Conservation (phyloP, 2,113 vertebrate species). For the western clawed frog (Xenopus tropicalis) region DNA sequence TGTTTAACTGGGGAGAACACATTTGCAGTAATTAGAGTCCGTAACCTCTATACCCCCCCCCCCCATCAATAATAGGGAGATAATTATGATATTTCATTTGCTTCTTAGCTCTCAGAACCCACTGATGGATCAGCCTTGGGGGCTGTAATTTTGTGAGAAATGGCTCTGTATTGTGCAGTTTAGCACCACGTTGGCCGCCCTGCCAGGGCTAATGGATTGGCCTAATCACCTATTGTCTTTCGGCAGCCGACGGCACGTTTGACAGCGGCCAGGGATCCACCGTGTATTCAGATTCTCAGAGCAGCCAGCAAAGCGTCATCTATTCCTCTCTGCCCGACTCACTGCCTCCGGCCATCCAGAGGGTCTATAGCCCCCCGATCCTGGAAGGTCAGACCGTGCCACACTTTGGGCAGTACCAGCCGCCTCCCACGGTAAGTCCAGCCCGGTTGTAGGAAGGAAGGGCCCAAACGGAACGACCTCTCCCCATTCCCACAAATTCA, state of each 20-base stretch:
- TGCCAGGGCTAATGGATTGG: background rate
- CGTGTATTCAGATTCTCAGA: slow-evolving; percentile 75
- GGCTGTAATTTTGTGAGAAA: background rate
- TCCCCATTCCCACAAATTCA: background rate
- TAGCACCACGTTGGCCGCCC: too few relatives aligned
- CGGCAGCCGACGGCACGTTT: slow-evolving; percentile 79
- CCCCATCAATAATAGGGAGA: too few relatives aligned
- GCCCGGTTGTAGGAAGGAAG: background rate
- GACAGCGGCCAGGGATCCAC: slow-evolving; percentile 80
- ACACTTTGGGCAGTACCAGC: slow-evolving; percentile 70
- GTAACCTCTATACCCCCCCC: too few relatives aligned
- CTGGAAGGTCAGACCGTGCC: slow-evolving; percentile 63
- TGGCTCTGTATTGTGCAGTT: too few relatives aligned
- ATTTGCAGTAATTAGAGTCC: too few relatives aligned
- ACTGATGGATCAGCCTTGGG: too few relatives aligned
- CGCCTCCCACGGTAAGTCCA: slow-evolving; percentile 73
- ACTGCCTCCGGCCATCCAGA: slow-evolving; percentile 59
- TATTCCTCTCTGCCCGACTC: slow-evolving; percentile 76
- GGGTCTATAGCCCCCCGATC: slow-evolving; percentile 72
- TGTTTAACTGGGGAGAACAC: too few relatives aligned
- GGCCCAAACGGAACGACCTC: background rate
- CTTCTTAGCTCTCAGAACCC: too few relatives aligned
- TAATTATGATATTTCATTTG: too few relatives aligned
- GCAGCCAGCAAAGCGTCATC: slow-evolving; percentile 81
- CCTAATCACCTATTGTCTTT: slow-evolving; percentile 7